Evolutionary conservation across 2,113 vertebrate species (phyloP), one percentile per base, ranked within the genome.

Genomic region (Cygnus atratus): DNA sequence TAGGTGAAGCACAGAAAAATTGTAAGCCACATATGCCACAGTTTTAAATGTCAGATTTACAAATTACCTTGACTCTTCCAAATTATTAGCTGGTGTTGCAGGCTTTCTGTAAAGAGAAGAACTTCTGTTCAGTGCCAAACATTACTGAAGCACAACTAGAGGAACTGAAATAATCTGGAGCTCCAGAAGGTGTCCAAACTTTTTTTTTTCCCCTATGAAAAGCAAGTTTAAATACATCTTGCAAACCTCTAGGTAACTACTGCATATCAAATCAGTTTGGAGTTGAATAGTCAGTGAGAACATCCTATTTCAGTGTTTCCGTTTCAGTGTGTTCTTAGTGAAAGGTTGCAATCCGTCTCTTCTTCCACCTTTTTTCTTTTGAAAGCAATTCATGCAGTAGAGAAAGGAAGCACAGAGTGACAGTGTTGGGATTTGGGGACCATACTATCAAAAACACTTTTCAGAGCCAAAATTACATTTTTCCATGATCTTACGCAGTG

Each of bases 381-480:
- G 48, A 80, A 93, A 80, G 20, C 48, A 67, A 33, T 84, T 9
- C 5, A 9, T 1, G 3, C 13, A 75, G 72, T 39, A 59, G 41
- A 48, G 62, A 92, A 91, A 87, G 95, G 96, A 97, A 96, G 46
- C 84, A 66, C 14, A 31, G 62, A 82, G 33, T 83, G 71, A 82
- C 29, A 59, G 13, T 66, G n/a, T 72, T 84, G 59, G 31, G 74
- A 71, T 67, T 71, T 58, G 84, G 62, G 52, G 33, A 57, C 50
- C 24, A 43, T 41, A 33, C 67, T 57, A 39, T 93, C 59, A 73
- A 91, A 95, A 97, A 94, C 93, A 93, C 37, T 31, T 95, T 93
- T 93, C 80, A 35, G 81, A 93, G 95, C 92, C 96, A 96, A 88
- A 89, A 87, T 26, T 65, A 44, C 15, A 10, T 92, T 96, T 85